Evolutionary conservation across 1,140 invertebrate genomes (phyloP).

Genomic region (Coptotermes formosanus): DNA sequence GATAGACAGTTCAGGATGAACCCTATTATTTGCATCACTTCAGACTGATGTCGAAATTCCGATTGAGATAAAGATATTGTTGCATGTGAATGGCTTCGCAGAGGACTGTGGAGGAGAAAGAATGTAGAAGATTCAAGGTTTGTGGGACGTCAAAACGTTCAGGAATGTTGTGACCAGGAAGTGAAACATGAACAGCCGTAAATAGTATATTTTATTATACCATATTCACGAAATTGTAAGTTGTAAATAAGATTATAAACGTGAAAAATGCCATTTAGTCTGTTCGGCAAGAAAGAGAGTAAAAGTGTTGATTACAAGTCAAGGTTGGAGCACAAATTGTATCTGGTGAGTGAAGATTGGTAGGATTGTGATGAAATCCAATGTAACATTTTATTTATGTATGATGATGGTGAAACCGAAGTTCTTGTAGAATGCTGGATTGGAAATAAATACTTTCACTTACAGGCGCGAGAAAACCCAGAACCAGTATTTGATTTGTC

Average conservation of each 20-base stretch:
- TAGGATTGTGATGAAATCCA: conserved; percentile 23
- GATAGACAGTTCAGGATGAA: no score
- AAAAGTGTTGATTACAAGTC: conserved; percentile 57
- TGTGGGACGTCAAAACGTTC: no score
- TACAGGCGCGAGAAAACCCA: conserved; percentile 66
- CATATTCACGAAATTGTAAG: neutral
- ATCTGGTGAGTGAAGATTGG: conserved; percentile 55
- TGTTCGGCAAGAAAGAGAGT: conserved; percentile 27
- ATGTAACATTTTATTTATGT: conserved; percentile 14
- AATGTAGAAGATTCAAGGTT: no score
- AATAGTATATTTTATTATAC: no score
- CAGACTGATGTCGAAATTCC: no score
- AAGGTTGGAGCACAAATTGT: conserved; percentile 68
- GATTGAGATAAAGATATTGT: no score
- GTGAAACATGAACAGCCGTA: no score
- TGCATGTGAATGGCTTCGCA: no score
- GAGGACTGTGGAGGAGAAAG: no score
- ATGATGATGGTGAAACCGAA: neutral
- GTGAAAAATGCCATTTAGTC: conserved; percentile 11
- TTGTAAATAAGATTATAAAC: neutral
- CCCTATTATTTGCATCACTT: no score
- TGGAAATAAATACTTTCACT: neutral
- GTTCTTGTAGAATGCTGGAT: neutral
- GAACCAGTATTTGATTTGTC: conserved; percentile 73
- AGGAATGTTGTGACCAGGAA: no score